Evolutionary conservation across 2,888 invertebrate genomes (phyloP), one percentile per base, ranked within the genome.

Genomic region (Dolomedes plantarius): DNA sequence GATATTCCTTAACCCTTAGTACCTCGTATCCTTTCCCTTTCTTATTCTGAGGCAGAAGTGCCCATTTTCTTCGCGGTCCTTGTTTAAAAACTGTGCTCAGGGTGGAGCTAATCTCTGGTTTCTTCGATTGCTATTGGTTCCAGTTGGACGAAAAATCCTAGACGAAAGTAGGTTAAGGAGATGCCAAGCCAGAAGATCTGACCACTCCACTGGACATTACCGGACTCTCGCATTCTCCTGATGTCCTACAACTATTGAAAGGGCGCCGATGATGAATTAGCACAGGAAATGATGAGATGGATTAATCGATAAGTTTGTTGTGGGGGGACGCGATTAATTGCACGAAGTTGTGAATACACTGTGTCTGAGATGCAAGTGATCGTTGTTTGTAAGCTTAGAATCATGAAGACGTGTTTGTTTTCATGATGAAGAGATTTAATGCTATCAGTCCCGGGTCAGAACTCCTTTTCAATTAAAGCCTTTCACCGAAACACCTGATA

Each of bases 81-180:
- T 29, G 65, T 65, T 65, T 65, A 29, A 65, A 65, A 65, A 65
- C 31, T 13, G 29, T 11, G 1, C n/a, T 13, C 13, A 29, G 65
- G 65, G 65, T 65, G 65, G 65, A 65, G 65, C 31, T 16, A 65
- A n/a, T 31, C 29, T 31, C 11, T 6, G 0, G 65, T 6, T 65
- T 13, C 16, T 5, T 29, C 29, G 16, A 0, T 19, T 11, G 29
- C n/a, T 31, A 65, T 65, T 65, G 65, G 65, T 65, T 65, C 65
- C 65, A 65, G n/a, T 31, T 65, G 65, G 65, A 16, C 31, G 65
- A 9, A 31, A 29, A 65, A 13, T 23, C 13, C 23, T 16, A 3
- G 16, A 13, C 0, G 31, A 65, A 65, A 65, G 11, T 65, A 16
- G 65, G 65, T 65, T 65, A 65, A 65, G 65, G 31, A 65, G 62